A percentile compares a stretch with the other conserved stretches of the same genome.
Conservation (phyloP, 92 coral and sea anemone genomes). For the Actinostola sp. region DNA sequence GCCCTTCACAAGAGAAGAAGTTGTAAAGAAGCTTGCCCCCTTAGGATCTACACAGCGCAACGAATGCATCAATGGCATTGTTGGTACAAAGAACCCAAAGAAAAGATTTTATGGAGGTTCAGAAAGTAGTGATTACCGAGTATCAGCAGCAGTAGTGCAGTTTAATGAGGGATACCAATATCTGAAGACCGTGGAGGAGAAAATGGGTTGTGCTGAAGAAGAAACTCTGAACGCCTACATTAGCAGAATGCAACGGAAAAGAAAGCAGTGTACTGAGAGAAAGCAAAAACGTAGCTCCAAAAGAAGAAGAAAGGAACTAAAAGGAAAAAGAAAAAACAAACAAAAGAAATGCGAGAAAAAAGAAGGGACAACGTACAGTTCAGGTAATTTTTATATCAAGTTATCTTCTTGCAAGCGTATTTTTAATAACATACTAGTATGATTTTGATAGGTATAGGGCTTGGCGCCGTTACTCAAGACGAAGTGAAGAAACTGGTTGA, state of each 20-base stretch:
- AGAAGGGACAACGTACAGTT: slow-evolving; percentile 4
- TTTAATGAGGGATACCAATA: slow-evolving; percentile 21
- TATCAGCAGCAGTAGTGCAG: slow-evolving; percentile 27
- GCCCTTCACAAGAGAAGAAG: slow-evolving; percentile 10
- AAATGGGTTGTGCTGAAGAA: neutral
- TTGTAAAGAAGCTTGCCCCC: slow-evolving; percentile 32
- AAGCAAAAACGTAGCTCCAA: neutral
- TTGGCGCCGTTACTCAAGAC: neutral
- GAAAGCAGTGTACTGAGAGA: neutral
- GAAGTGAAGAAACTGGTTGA: neutral
- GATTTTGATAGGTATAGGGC: too few species aligned
- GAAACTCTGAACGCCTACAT: neutral
- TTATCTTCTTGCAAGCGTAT: too few species aligned
- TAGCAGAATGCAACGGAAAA: neutral
- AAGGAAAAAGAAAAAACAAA: neutral
- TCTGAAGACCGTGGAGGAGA: neutral
- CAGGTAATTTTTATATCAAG: too few species aligned
- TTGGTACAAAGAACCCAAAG: slow-evolving; percentile 33
- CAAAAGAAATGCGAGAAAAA: neutral
- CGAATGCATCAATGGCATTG: slow-evolving; percentile 30
- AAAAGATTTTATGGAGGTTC: slow-evolving; percentile 37
- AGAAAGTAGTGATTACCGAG: slow-evolving; percentile 25
- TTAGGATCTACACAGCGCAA: slow-evolving; percentile 26
- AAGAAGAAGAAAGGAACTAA: neutral
- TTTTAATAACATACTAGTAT: too few species aligned